These are phyloP conservation scores for Scalopus aquaticus DNA, from an alignment of 2,113 vertebrate genomes.

Conservation along the genomic window DNA sequence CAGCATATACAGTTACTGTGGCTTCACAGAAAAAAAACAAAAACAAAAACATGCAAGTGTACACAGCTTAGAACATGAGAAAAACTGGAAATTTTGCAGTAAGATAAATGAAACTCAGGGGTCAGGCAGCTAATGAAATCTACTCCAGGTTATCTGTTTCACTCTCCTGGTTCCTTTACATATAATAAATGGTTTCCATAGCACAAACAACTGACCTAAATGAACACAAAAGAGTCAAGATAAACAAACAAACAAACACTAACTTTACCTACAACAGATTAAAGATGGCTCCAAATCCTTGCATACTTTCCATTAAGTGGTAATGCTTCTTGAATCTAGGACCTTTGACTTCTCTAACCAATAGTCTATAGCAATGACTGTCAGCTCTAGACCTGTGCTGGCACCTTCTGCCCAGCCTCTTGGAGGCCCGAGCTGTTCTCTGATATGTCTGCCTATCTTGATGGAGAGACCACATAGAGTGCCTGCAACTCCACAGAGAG, in stretches of 20 bases:
- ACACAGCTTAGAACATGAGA: not conserved
- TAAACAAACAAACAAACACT: not conserved
- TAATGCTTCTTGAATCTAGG: not conserved
- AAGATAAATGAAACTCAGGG: not conserved
- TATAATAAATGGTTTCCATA: not conserved
- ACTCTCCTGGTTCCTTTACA: conserved; percentile 28
- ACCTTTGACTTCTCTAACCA: not conserved
- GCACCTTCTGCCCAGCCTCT: not conserved
- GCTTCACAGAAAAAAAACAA: not conserved
- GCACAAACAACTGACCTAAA: not conserved
- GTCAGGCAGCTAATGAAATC: not conserved
- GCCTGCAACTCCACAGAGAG: not conserved
- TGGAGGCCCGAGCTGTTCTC: not conserved
- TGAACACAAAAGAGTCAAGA: not conserved
- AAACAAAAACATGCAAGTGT: not conserved
- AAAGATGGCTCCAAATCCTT: not conserved
- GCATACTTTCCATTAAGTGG: not conserved
- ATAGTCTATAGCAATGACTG: not conserved
- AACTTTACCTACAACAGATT: not conserved
- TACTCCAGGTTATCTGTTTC: not conserved
- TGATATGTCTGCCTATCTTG: not conserved
- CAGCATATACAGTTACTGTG: not conserved
- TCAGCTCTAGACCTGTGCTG: not conserved
- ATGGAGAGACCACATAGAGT: not conserved
- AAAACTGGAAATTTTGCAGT: not conserved